phyloP scores from a whole-genome alignment of 1,140 invertebrate genomes.

The Pygmarrhopalites habei region DNA sequence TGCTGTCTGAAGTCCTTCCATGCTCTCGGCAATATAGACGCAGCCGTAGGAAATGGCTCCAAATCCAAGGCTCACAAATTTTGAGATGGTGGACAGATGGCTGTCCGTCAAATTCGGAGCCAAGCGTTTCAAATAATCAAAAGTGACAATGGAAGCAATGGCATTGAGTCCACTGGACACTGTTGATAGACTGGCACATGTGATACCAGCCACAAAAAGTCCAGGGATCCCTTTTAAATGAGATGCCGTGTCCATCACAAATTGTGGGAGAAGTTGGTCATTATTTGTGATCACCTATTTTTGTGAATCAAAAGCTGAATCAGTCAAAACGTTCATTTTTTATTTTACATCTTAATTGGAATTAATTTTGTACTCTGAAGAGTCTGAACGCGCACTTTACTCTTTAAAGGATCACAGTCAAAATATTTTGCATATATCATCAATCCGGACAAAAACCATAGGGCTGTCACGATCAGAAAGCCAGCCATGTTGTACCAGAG shows the following conservation, averaged over 20 bases:
- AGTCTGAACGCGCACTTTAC: constrained; percentile 34
- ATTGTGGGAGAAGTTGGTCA: constrained; percentile 48
- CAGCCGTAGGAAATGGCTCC: constrained; percentile 29
- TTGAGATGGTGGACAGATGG: constrained; percentile 24
- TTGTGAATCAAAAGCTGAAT: no score
- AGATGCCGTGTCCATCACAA: constrained; percentile 49
- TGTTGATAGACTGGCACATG: constrained; percentile 47
- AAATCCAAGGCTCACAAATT: constrained; percentile 18
- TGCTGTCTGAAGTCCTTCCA: constrained; percentile 30
- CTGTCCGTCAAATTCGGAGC: constrained; percentile 20
- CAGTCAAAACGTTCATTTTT: no score
- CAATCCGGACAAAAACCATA: constrained; percentile 43
- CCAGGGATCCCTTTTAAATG: constrained; percentile 47
- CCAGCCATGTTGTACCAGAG: constrained; percentile 45
- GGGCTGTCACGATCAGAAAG: constrained; percentile 13
- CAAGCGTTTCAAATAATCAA: constrained; percentile 26
- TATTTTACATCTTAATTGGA: no score
- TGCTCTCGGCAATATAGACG: constrained; percentile 29
- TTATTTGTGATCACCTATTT: constrained; percentile 29
- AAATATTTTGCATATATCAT: constrained; percentile 49
- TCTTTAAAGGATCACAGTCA: constrained; percentile 48
- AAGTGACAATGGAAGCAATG: constrained; percentile 25
- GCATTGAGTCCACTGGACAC: constrained; percentile 31
- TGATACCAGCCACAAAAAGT: constrained; percentile 53
- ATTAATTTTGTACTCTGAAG: neutral